Base-by-base conservation (phyloP, 1,140 invertebrate genomes). In the Papilio glaucus region DNA sequence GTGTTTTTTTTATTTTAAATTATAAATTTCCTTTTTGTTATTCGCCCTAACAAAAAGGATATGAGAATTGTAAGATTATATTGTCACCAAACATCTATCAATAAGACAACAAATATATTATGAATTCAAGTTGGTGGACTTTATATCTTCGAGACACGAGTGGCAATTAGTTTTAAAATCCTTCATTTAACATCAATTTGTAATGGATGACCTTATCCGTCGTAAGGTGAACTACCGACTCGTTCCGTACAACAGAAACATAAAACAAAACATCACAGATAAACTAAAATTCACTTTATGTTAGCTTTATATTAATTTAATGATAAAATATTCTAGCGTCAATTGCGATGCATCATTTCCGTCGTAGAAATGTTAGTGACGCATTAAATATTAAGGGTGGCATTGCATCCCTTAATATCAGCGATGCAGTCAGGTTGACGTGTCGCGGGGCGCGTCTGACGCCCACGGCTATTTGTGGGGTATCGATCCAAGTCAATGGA, bases 371-470 rank as follows among this genome's bases (percentile, higher is more conserved):
- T 88, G 85, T 86, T 87, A 81, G 85, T 88, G 77, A 79, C 77
- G 68, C 79, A 89, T 90, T 85, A 90, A 90, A 87, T 89, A 91
- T 90, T 90, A 86, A 91, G 83, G 77, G 72, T 77, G 79, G 79
- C 77, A 75, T 12, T 45, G 65, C 65, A 39, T 45, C 39, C 41
- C 24, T 68, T 68, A 68, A 68, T 45, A 68, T 68, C 41, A 12
- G 41, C n/a, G 62, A 68, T 69, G 61, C 62, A 61, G 77, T 77
- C 62, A 33, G 79, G 78, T 75, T 84, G 80, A 85, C 72, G 85
- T 61, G 65, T 42, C 53, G 74, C 73, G 72, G 75, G 82, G 82
- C 78, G 70, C 77, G 81, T 78, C 78, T 78, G 78, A 77, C 79
- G 80, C 78, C 72, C 74, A 49, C 76, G 84, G 85, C 81, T 89